Evolutionary conservation across 2,888 invertebrate species (phyloP), one percentile per base, ranked within the genome.

Genomic region (Netelia inedita): DNA sequence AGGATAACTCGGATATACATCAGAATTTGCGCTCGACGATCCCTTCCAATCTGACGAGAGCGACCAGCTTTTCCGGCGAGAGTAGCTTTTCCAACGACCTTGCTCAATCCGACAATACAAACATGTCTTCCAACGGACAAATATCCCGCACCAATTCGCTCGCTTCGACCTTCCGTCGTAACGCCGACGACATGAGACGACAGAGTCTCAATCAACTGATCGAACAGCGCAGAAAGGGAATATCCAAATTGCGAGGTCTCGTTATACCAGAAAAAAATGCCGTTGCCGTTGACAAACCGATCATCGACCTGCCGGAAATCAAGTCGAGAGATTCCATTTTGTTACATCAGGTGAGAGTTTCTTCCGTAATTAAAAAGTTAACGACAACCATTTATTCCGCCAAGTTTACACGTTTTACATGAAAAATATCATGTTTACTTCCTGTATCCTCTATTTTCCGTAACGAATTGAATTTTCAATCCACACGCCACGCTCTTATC

Each of bases 191-290:
- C 86, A 94, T 94, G 88, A 95, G 96, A 86, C 95, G 95, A 91
- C 95, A 95, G 1, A 96, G 96, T 85, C 95, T 97, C 90, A 96
- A 96, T 89, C 96, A 96, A 88, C 94, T 98, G 88, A 95, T 97
- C 88, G 98, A 98, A 93, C 97, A 98, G 92, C 95, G 98, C 79
- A 96, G 96, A 87, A 96, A 96, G 91, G 97, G 97, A 21, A 96
- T 98, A 94, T 97, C 97, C 1, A 98, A 98, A 93, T 94, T 98
- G 82, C 95, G 98, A 90, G 98, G 98, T n/a, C 94, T 98, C 89
- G 97, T 98, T 46, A 98, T 98, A 91, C 98, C 98, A 3, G 98
- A 98, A 90, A 95, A 95, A 84, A 94, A 95, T 14, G 93, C 95
- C 28, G 94, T 95, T 87, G 92, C 94, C 2, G 86, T 93, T 82